Conservation (phyloP, 2,888 invertebrate species). For the Heliconius erato region DNA sequence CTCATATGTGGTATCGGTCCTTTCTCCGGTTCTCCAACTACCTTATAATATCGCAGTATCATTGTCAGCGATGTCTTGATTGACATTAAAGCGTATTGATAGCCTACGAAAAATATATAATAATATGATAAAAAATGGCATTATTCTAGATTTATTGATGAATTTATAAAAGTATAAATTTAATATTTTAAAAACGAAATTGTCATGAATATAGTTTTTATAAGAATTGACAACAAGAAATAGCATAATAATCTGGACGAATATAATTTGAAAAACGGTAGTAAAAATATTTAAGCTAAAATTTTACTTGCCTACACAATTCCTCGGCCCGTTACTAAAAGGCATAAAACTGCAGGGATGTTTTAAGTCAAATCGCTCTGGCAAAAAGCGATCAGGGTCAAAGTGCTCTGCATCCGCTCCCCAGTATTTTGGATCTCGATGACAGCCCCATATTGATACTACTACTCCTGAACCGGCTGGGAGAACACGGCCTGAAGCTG, state of each 20-base stretch:
- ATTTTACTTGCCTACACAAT: constrained; percentile 79
- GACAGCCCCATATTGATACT: constrained; percentile 81
- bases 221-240: too few relatives aligned
- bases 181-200: background rate
- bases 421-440: constrained; percentile 86
- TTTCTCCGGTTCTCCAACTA: constrained; percentile 64
- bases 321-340: constrained; percentile 83
- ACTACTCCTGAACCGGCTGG: constrained; percentile 81
- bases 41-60: constrained; percentile 64
- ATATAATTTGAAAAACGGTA: too few relatives aligned
- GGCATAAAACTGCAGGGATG: constrained; percentile 81
- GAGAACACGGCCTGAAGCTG: constrained; percentile 73
- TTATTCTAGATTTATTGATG: background rate
- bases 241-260: too few relatives aligned
- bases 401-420: constrained; percentile 87
- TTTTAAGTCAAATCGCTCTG: constrained; percentile 77
- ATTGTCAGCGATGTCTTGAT: constrained; percentile 69
- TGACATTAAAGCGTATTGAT: constrained; percentile 80
- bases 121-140: background rate
- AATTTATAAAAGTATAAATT: constrained; percentile 6
- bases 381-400: constrained; percentile 87
- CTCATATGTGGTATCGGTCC: constrained; percentile 67
- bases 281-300: background rate
- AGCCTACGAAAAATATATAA: constrained; percentile 63
- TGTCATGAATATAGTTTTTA: background rate